Evolutionary conservation across 2,888 invertebrate genomes (phyloP), one percentile per base, ranked within the genome.

Genomic region (Thymelicus lineola): DNA sequence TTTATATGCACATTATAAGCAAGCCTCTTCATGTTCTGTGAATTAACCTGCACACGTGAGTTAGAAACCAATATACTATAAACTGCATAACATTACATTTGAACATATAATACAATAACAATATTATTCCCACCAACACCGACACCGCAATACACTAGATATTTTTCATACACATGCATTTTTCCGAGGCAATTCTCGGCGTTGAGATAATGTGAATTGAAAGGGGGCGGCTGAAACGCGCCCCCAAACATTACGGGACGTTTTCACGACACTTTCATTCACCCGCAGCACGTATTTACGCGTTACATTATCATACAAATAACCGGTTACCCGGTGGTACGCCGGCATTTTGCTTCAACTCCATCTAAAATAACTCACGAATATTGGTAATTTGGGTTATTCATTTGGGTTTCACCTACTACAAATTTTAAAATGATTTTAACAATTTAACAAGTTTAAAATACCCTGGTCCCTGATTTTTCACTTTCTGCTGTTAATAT

Each of bases 231-330:
- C 7, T 17, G 55, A 7, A 42, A n/a, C 15, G 62, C 36, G 15
- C 17, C 53, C 53, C 6, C 4, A 42, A 50, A 50, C 48, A 17
- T n/a, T 36, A 4, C 45, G 67, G 36, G 62, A 57, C 58, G 61
- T 69, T 62, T 28, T 58, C 57, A 20, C 48, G 58, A 58, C 28
- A 58, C 68, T 45, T 46, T 36, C 48, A 48, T 58, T 62, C 63
- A 58, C 58, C 57, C 69, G 7, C 68, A 48, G 20, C 69, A 63
- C 63, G 62, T 68, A 57, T 20, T 69, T 20, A 63, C n/a, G 58
- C 57, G 55, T 61, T 53, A 58, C 48, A 69, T 69, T 69, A 69
- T 69, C 69, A 69, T 69, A 69, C 69, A 69, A 63, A 69, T 69
- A 63, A 69, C 69, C 17, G 57, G 35, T n/a, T 35, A 6, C 28